A percentile compares a stretch with the other conserved stretches of the same genome.
Conservation (phyloP, 2,113 vertebrate genomes). For the Pelobates fuscus region DNA sequence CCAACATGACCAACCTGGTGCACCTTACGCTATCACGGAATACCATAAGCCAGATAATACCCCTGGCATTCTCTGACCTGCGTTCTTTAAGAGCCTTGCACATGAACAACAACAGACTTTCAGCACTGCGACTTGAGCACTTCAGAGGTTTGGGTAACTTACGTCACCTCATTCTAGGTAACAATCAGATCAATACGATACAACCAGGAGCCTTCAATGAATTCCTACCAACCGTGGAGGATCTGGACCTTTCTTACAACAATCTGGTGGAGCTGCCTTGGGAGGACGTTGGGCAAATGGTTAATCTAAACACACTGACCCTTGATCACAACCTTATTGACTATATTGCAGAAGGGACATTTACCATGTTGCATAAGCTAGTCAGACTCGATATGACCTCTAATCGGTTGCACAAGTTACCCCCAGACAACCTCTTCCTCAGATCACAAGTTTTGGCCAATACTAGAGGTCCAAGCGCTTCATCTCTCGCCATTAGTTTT, state of each 20-base stretch:
- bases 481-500: conserved; percentile 81
- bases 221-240: conserved; percentile 89
- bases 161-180: conserved; percentile 89
- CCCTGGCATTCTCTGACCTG: conserved; percentile 83
- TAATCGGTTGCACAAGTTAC: conserved; percentile 89
- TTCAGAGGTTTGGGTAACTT: conserved; percentile 85
- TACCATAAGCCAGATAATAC: conserved; percentile 87
- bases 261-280: conserved; percentile 85
- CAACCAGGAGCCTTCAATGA: conserved; percentile 81
- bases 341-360: conserved; percentile 82
- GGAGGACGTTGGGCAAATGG: conserved; percentile 89
- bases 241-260: conserved; percentile 92
- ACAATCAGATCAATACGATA: conserved; percentile 89
- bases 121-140: conserved; percentile 76
- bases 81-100: conserved; percentile 84
- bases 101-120: conserved; percentile 89
- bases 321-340: conserved; percentile 93
- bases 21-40: conserved; percentile 93
- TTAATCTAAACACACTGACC: conserved; percentile 86
- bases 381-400: conserved; percentile 91
- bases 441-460: conserved; percentile 75
- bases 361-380: conserved; percentile 84
- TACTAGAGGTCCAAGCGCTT: conserved; percentile 71
- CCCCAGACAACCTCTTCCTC: conserved; percentile 82
- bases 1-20: conserved; percentile 94